Conservation (phyloP, 2,797 vertebrate genomes). For the Scleropages formosus region DNA sequence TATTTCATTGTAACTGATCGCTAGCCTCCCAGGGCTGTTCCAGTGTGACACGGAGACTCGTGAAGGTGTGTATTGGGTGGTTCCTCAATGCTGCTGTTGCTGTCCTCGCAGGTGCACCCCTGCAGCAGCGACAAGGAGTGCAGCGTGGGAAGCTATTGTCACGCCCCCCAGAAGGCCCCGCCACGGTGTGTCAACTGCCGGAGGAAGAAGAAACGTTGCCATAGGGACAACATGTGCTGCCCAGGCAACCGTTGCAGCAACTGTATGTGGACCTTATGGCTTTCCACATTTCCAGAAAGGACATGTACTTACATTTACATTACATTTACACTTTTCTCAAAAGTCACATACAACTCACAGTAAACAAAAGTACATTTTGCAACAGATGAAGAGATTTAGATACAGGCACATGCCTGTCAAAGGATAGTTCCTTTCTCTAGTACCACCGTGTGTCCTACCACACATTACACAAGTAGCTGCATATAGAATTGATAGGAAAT, state of each 20-base stretch:
- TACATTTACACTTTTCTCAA: neutral
- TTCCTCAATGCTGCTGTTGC: neutral
- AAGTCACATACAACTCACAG: neutral
- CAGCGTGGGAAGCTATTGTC: conserved; percentile 80
- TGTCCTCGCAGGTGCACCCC: conserved; percentile 68
- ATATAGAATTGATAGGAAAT: too few relatives aligned
- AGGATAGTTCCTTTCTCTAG: too few relatives aligned
- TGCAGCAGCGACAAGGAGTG: conserved; percentile 88
- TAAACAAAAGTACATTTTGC: neutral
- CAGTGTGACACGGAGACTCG: too few relatives aligned
- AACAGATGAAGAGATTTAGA: too few relatives aligned
- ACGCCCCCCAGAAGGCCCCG: conserved; percentile 72
- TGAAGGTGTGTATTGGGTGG: too few relatives aligned
- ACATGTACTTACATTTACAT: too few relatives aligned
- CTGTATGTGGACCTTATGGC: conserved; percentile 58
- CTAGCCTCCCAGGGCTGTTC: too few relatives aligned
- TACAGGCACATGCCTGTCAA: too few relatives aligned
- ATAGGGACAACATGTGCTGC: conserved; percentile 86
- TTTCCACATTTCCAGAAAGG: neutral
- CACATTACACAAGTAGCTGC: too few relatives aligned
- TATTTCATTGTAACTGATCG: too few relatives aligned
- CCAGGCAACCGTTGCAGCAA: conserved; percentile 82
- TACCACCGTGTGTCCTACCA: too few relatives aligned
- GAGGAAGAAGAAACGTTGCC: conserved; percentile 81
- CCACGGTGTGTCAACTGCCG: conserved; percentile 79